Conservation (phyloP, 2,113 vertebrate genomes). For the Paramormyrops kingsleyae region DNA sequence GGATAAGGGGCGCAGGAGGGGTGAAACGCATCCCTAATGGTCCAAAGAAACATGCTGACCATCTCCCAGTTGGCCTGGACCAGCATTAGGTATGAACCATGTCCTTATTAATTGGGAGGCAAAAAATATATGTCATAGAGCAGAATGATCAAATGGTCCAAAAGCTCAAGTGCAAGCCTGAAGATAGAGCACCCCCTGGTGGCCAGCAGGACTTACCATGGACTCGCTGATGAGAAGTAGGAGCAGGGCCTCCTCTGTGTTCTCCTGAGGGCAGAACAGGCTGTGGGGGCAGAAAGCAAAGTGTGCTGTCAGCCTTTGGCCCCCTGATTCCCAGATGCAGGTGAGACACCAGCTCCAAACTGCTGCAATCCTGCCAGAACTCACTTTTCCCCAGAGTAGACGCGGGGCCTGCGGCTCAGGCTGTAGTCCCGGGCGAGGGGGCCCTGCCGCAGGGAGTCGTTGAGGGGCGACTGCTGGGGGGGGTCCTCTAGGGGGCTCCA, state of each 20-base stretch:
- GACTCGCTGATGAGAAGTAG: slow-evolving; percentile 96
- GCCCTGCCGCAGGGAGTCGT: slow-evolving; percentile 79
- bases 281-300: slow-evolving; percentile 49
- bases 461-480: slow-evolving; percentile 83
- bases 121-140: neutral
- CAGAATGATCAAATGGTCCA: neutral
- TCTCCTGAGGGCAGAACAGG: slow-evolving; percentile 98
- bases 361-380: slow-evolving; percentile 21
- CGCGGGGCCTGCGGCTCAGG: slow-evolving; percentile 75
- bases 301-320: neutral
- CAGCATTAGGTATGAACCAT: neutral
- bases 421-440: slow-evolving; percentile 74
- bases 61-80: neutral
- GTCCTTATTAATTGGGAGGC: neutral
- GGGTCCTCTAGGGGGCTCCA: slow-evolving; percentile 95
- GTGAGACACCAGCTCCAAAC: neutral
- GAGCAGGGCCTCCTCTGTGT: slow-evolving; percentile 93
- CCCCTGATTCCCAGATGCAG: neutral
- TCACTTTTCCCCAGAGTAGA: slow-evolving; percentile 96
- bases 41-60: neutral
- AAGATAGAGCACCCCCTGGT: neutral
- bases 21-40: neutral
- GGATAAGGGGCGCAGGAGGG: neutral
- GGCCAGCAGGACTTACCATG: slow-evolving; percentile 73
- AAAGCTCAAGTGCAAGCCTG: neutral